phyloP scores from a whole-genome alignment of 2,113 vertebrate species.

The Rhodinocichla rosea region DNA sequence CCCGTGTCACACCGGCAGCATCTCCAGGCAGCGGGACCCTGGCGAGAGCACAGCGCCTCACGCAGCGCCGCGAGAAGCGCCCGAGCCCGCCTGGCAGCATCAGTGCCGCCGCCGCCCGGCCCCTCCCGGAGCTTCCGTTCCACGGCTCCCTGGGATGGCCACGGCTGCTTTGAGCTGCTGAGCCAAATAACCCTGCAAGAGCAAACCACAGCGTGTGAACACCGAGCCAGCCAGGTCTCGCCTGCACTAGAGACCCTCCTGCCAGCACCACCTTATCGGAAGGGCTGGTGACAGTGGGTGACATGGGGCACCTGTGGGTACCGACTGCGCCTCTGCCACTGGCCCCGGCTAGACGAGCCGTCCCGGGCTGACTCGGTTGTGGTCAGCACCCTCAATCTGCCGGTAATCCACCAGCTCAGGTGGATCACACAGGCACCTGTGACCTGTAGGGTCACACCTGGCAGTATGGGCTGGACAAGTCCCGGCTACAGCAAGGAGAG shows the following conservation, averaged over 20 bases:
- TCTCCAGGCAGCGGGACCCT: fast-evolving
- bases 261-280: not conserved
- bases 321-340: not conserved
- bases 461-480: not conserved
- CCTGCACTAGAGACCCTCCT: not conserved
- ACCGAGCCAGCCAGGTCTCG: not conserved
- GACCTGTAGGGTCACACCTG: not conserved
- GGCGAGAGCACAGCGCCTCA: fast-evolving
- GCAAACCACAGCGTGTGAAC: not conserved
- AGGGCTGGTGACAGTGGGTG: not conserved
- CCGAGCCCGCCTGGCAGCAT: slow-evolving; percentile 2
- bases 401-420: not conserved
- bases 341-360: not conserved
- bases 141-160: fast-evolving
- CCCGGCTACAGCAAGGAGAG: no score
- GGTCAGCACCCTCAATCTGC: not conserved
- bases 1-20: not conserved
- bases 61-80: not conserved
- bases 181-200: not conserved
- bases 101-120: not conserved
- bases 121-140: not conserved
- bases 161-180: not conserved
- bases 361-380: fast-evolving
- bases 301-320: not conserved
- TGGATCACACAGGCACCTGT: no score